phyloP scores from a whole-genome alignment of 2,797 vertebrate species.

The Natrix natrix region DNA sequence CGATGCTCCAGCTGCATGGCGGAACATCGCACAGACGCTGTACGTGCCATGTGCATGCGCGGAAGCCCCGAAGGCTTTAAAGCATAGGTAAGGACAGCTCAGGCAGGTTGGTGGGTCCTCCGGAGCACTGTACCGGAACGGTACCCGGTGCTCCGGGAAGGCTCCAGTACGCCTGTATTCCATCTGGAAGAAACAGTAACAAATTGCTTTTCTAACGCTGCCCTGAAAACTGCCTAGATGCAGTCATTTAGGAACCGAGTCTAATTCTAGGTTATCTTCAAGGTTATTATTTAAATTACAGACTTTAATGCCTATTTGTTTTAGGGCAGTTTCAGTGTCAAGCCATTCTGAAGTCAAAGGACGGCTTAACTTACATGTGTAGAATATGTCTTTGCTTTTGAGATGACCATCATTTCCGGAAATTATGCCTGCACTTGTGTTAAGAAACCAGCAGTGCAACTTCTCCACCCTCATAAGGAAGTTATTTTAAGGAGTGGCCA shows the following conservation, averaged over 20 bases:
- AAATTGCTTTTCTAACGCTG: background rate
- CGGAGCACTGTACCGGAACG: too few species aligned
- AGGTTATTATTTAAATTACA: background rate
- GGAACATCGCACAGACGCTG: too few species aligned
- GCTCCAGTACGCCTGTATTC: too few species aligned
- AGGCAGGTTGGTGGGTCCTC: too few species aligned
- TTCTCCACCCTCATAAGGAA: background rate
- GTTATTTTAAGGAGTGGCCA: background rate
- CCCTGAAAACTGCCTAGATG: background rate
- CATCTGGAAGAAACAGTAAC: background rate
- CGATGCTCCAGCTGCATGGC: too few species aligned
- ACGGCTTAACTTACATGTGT: background rate
- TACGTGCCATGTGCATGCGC: too few species aligned
- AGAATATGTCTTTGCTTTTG: background rate
- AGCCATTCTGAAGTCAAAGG: background rate
- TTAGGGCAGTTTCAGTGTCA: background rate
- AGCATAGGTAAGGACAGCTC: too few species aligned
- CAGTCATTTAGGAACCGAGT: background rate
- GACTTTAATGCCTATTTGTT: background rate
- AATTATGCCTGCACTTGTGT: background rate
- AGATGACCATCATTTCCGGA: background rate
- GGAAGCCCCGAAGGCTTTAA: too few species aligned
- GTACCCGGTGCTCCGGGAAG: too few species aligned
- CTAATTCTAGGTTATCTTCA: background rate
- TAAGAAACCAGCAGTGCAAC: background rate